Base-by-base conservation (phyloP, 2,113 vertebrate genomes). In the Noturus placidus region DNA sequence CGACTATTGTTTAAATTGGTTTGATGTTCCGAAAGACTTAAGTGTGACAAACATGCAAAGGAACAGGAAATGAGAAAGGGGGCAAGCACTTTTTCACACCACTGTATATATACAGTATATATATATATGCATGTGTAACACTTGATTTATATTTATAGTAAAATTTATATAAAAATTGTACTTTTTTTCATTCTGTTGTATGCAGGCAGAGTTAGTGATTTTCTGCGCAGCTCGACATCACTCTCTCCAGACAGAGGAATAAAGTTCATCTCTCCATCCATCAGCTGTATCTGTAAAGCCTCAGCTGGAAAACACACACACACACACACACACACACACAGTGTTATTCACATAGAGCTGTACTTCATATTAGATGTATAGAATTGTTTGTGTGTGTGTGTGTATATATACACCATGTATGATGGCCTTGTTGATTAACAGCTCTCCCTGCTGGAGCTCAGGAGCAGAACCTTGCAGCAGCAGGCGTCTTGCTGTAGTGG, bases 391-490 rank as follows among this genome's bases (percentile, higher is more conserved):
- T 42, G 70, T 42, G 19, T 27, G 72, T 77, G 42, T n/a, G 9
- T 20, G 77, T 35, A 52, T 79, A 15, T 57, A n/a, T 33, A 17
- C 35, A 99, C 98, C 96, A 92, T 98, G 95, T 0, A 88, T 91
- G 85, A 99, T 93, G 84, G 97, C 97, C 0, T 93, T 94, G 70
- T 89, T 93, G 42, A 99, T 92, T 46, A 98, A 91, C 0, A 84
- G 84, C 91, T 96, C 96, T 85, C 97, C 97, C 83, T 96, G 96
- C 88, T 95, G 94, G 90, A 94, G 95, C 86, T 98, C 96, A 0
- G 93, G 5, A 20, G 91, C 7, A 15, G 96, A 95, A 0, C 95
- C 96, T 1, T 91, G 92, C 78, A 97, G 92, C 42, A 97, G 93
- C 42, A 95, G 92, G 3, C 91, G 91, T 1, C 90, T 80, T 1